A percentile compares a stretch with the other conserved stretches of the same genome.
Evolutionary conservation across 2,888 invertebrate species (phyloP).

Genomic region (Polietes domitor): DNA sequence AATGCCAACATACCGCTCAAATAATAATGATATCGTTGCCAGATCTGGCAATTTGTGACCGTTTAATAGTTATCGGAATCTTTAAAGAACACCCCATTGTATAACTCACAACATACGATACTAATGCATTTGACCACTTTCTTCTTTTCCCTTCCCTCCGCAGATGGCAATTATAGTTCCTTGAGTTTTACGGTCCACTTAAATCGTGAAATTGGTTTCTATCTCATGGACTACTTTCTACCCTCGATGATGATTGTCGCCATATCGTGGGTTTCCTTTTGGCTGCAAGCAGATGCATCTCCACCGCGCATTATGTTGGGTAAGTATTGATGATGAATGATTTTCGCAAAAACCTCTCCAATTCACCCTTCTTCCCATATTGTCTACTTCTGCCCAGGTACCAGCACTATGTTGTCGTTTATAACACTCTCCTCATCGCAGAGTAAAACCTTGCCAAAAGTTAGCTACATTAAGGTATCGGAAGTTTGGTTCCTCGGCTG

Average conservation of each 20-base stretch:
- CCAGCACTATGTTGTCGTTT: constrained; percentile 78
- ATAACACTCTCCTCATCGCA: constrained; percentile 77
- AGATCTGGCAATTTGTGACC: no score
- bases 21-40: no score
- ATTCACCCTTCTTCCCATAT: background rate
- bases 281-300: constrained; percentile 77
- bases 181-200: constrained; percentile 76
- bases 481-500: constrained; percentile 78
- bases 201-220: constrained; percentile 77
- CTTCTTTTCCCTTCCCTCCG: background rate
- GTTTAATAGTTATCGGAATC: no score
- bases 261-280: constrained; percentile 78
- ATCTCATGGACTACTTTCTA: constrained; percentile 76
- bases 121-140: no score
- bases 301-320: constrained; percentile 78
- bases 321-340: no score
- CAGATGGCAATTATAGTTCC: constrained; percentile 76
- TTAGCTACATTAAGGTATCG: constrained; percentile 77
- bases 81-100: no score
- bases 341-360: no score
- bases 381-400: constrained; percentile 68
- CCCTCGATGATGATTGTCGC: constrained; percentile 79
- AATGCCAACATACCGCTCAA: no score
- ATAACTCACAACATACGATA: no score
- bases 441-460: constrained; percentile 76